Base-by-base conservation (phyloP, 2,113 vertebrate genomes). In the Chionomys nivalis region DNA sequence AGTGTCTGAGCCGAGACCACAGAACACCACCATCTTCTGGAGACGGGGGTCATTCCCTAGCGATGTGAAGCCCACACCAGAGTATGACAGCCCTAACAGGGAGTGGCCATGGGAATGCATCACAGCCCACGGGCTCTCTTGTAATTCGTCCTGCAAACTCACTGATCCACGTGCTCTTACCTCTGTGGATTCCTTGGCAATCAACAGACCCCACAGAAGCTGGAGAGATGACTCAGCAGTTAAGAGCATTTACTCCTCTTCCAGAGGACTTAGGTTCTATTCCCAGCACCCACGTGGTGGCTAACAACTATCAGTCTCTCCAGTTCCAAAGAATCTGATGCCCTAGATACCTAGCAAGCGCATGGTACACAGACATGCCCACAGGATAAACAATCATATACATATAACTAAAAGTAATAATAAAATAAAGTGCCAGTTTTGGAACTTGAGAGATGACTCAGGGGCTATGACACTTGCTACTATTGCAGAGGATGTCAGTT, bases 41-140 rank as follows among this genome's bases (percentile, higher is more conserved):
- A 88, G n/a, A 17, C 7, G 23, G 44, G 36, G n/a, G 1, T 11
- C 14, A 3, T 4, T 70, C 65, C 16, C 79, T 36, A 55, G 47
- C 42, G 76, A 49, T 19, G 2, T 0, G 0, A 16, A 31, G 12
- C 49, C 31, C 31, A 1, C 0, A 0, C 23, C 70, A 10, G 61
- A 65, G 55, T 26, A 8, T 0, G 0, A 24, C 7, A 3, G 12
- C 24, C 3, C 55, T 33, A 21, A 7, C 36, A 13, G 21, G 16
- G 28, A 82, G 42, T 26, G 23, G 75, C 24, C 5, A 12, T 0
- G 7, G 7, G 16, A 49, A 16, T 17, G 26, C 66, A 0, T 3
- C 1, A 0, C 4, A 9, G 44, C 7, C 66, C 0, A 0, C 0
- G 33, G 14, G 6, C 19, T 52, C 33, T 65, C 66, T 78, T 55